phyloP scores from a whole-genome alignment of 2,888 invertebrate genomes.

The Rotaria socialis region DNA sequence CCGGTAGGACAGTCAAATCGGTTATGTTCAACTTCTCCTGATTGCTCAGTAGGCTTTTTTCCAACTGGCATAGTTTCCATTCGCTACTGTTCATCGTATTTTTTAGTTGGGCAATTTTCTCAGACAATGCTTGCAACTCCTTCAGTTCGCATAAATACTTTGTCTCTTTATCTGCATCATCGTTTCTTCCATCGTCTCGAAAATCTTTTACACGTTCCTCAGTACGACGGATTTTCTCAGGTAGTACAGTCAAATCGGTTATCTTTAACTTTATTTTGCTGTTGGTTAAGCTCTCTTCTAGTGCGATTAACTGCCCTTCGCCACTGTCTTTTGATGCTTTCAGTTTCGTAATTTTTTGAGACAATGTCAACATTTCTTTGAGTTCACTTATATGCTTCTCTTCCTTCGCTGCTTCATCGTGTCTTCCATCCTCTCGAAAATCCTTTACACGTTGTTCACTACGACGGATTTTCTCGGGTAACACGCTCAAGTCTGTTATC shows the following conservation, averaged over 20 bases:
- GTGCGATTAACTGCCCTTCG: background rate
- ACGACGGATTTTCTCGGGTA: too few relatives aligned
- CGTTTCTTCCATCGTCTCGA: background rate
- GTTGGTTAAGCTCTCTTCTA: background rate
- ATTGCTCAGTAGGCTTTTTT: background rate
- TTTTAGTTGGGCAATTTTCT: background rate
- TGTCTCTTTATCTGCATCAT: background rate
- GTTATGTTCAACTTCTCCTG: background rate
- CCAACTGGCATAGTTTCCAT: background rate
- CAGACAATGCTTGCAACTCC: background rate
- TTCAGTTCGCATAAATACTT: background rate
- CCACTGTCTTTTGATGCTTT: background rate
- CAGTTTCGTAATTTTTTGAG: too few relatives aligned
- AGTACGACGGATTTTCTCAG: background rate
- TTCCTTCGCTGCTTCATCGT: too few relatives aligned
- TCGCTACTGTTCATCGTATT: background rate
- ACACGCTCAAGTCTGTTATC: too few relatives aligned
- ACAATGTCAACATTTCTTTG: too few relatives aligned
- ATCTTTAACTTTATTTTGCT: background rate
- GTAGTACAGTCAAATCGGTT: background rate
- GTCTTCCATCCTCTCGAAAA: too few relatives aligned
- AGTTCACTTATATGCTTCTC: too few relatives aligned
- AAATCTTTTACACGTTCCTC: background rate
- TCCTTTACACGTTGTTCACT: too few relatives aligned
- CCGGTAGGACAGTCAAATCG: background rate